phyloP scores from a whole-genome alignment of 37 sponge, comb jelly and placozoan genomes.

The Geodia barretti region DNA sequence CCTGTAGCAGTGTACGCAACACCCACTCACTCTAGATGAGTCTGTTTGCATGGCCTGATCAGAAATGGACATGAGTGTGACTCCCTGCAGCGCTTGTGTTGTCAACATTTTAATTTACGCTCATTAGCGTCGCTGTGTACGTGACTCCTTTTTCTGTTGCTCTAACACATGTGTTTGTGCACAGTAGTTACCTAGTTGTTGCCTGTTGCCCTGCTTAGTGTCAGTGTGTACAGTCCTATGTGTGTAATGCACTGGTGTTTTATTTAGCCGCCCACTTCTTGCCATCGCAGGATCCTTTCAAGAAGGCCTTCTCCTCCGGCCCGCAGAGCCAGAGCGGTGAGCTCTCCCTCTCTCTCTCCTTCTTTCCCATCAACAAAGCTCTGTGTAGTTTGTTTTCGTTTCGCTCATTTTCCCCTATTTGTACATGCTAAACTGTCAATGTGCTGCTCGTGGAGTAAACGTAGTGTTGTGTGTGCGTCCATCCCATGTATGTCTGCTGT shows the following conservation, averaged over 20 bases:
- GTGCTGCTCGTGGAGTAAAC: background rate
- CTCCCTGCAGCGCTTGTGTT: too few relatives aligned
- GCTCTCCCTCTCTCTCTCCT: background rate
- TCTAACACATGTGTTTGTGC: too few relatives aligned
- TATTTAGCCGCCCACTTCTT: background rate
- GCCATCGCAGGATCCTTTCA: background rate
- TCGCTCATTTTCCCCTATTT: background rate
- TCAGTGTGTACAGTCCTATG: constrained; percentile 6
- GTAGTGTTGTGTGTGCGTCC: background rate
- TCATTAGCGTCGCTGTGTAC: too few relatives aligned
- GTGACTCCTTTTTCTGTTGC: background rate
- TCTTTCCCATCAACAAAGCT: background rate
- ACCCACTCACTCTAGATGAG: too few relatives aligned
- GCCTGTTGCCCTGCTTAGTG: background rate
- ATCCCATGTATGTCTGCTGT: too few relatives aligned
- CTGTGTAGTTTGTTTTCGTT: background rate
- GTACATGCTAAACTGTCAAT: background rate
- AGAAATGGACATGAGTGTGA: too few relatives aligned
- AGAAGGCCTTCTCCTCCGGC: background rate
- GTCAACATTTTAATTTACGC: too few relatives aligned
- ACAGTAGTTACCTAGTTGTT: background rate
- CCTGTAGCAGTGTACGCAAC: too few relatives aligned
- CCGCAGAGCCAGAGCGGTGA: background rate
- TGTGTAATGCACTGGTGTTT: background rate
- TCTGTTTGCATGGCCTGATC: too few relatives aligned